phyloP scores from a whole-genome alignment of 2,888 invertebrate genomes.

The Amiota minor region DNA sequence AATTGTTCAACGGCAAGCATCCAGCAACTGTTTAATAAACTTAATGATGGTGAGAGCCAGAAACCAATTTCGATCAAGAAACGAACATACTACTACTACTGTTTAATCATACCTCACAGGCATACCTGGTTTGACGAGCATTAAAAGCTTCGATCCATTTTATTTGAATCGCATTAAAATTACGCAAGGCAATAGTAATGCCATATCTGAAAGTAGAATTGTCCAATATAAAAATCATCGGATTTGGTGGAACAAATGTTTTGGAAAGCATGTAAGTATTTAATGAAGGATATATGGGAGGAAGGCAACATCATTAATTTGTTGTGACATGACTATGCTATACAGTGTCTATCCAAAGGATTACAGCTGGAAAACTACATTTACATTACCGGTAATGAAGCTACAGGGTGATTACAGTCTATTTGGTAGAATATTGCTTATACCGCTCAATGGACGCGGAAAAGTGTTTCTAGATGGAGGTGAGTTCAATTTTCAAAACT shows the following conservation, averaged over 20 bases:
- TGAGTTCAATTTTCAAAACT: conserved; percentile 69
- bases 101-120: conserved; percentile 50
- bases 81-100: not conserved
- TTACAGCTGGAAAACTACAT: conserved; percentile 81
- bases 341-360: conserved; percentile 80
- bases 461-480: conserved; percentile 83
- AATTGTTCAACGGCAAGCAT: conserved; percentile 81
- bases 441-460: conserved; percentile 81
- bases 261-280: conserved; percentile 77
- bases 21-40: conserved; percentile 79
- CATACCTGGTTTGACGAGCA: conserved; percentile 73
- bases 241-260: conserved; percentile 80
- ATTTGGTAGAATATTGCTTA: conserved; percentile 80
- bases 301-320: not conserved
- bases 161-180: conserved; percentile 80
- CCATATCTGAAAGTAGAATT: conserved; percentile 83
- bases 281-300: no score
- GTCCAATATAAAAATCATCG: conserved; percentile 79
- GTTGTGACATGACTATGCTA: not conserved
- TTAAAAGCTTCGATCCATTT: conserved; percentile 80
- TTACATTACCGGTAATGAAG: conserved; percentile 79
- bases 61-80: not conserved
- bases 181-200: conserved; percentile 81
- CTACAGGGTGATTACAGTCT: conserved; percentile 82
- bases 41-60: conserved; percentile 76